Evolutionary conservation across 2,797 vertebrate genomes (phyloP).

Genomic region (Philypnodon macrostomus): DNA sequence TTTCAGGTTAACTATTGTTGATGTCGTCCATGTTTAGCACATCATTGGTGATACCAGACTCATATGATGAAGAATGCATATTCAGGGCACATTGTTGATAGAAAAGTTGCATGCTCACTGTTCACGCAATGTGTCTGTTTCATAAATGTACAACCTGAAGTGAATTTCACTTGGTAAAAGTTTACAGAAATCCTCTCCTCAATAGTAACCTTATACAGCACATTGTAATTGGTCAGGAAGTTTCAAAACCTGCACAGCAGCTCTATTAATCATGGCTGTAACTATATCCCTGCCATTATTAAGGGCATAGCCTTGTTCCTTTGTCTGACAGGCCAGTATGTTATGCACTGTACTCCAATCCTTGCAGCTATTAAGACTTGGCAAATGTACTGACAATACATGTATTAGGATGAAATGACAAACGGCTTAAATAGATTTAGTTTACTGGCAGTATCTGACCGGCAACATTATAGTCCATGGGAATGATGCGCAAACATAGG

Average conservation of each 20-base stretch:
- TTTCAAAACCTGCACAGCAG: constrained; percentile 7
- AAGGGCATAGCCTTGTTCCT: constrained; percentile 16
- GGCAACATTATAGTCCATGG: neutral
- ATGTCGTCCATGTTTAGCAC: too few species aligned
- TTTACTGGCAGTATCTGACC: constrained; percentile 28
- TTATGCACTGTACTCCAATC: constrained; percentile 22
- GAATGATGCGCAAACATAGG: too few species aligned
- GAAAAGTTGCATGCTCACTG: too few species aligned
- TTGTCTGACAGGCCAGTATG: constrained; percentile 25
- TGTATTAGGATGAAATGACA: constrained; percentile 56
- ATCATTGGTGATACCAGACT: too few species aligned
- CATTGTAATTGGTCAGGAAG: neutral
- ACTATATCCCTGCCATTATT: constrained; percentile 39
- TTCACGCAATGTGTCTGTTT: too few species aligned
- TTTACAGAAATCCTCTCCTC: neutral
- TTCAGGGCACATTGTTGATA: too few species aligned
- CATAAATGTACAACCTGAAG: too few species aligned
- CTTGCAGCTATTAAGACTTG: constrained; percentile 43
- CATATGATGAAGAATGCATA: too few species aligned
- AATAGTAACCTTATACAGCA: neutral
- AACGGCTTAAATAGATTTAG: constrained; percentile 47
- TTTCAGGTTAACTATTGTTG: too few species aligned
- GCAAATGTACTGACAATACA: constrained; percentile 30
- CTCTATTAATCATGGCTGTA: constrained; percentile 28
- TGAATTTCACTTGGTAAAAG: too few species aligned